Conservation (phyloP, 2,113 vertebrate genomes). For the Halichoeres trimaculatus region DNA sequence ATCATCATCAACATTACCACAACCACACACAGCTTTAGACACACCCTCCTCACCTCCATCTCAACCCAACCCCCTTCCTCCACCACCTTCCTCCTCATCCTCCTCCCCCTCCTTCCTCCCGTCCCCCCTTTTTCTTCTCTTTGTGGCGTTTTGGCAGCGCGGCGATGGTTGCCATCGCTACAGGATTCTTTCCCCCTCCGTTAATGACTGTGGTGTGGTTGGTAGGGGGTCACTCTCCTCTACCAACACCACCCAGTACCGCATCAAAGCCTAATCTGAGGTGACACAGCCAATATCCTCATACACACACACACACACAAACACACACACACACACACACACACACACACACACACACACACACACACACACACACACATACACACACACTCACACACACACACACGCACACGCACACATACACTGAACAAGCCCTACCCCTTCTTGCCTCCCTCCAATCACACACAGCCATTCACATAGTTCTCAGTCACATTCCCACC, state of each 20-base stretch:
- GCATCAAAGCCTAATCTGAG: slow-evolving; percentile 78
- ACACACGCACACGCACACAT: too few species aligned
- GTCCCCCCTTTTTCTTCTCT: slow-evolving; percentile 68
- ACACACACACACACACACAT: slow-evolving; percentile 3
- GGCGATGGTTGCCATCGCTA: slow-evolving; percentile 80
- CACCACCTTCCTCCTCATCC: neutral
- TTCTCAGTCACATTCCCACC: slow-evolving; percentile 51
- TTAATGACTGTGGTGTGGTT: slow-evolving; percentile 81
- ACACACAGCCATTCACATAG: slow-evolving; percentile 60
- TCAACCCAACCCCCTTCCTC: slow-evolving; percentile 35
- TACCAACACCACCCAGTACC: slow-evolving; percentile 45
- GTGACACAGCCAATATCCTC: slow-evolving; percentile 78
- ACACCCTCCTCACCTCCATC: slow-evolving; percentile 66
- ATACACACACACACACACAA: slow-evolving; percentile 27
- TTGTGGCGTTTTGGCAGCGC: slow-evolving; percentile 82
- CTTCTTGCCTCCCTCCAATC: slow-evolving; percentile 4
- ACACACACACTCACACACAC: slow-evolving; percentile 23
- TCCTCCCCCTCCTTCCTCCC: slow-evolving; percentile 21
- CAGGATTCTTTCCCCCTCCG: slow-evolving; percentile 69
- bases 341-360: slow-evolving; percentile 24
- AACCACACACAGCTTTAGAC: slow-evolving; percentile 60
- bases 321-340: slow-evolving; percentile 38
- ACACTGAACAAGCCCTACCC: slow-evolving; percentile 12
- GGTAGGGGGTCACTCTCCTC: slow-evolving; percentile 78
- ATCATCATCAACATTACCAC: neutral